Evolutionary conservation across 1,140 invertebrate genomes (phyloP).

Genomic region (Caerostris darwini): DNA sequence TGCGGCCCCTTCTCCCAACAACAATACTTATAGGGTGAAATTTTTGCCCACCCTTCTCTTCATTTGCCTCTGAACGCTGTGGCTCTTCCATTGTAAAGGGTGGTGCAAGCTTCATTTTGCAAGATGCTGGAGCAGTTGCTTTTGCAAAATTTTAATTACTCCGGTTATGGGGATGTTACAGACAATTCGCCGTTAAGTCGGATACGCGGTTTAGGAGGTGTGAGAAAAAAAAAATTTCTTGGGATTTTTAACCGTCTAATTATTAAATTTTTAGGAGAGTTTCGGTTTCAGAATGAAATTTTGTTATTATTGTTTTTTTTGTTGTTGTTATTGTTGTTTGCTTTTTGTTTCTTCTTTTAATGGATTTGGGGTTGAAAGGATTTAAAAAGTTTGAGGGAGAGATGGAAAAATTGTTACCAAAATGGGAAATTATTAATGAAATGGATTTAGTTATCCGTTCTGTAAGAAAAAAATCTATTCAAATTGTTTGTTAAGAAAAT

Average conservation of each 20-base stretch:
- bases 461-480: too few species aligned
- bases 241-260: conserved; percentile 23
- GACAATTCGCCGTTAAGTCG: conserved; percentile 25
- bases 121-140: background rate
- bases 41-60: conserved; percentile 50
- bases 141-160: conserved; percentile 71
- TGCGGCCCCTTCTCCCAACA: conserved; percentile 23
- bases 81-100: conserved; percentile 45
- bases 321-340: too few species aligned
- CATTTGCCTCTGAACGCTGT: background rate
- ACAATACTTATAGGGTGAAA: conserved; percentile 67
- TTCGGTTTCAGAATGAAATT: background rate
- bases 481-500: too few species aligned
- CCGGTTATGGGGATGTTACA: background rate
- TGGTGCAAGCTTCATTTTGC: background rate
- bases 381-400: background rate
- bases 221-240: conserved; percentile 16
- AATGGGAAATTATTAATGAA: too few species aligned
- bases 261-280: conserved; percentile 10
- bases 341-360: too few species aligned
- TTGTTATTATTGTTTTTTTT: too few species aligned
- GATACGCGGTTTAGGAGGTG: background rate
- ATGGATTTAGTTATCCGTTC: too few species aligned
- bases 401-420: too few species aligned
- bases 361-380: background rate